Base-by-base conservation (phyloP, 2,888 invertebrate genomes). In the Cartodere bifasciata region DNA sequence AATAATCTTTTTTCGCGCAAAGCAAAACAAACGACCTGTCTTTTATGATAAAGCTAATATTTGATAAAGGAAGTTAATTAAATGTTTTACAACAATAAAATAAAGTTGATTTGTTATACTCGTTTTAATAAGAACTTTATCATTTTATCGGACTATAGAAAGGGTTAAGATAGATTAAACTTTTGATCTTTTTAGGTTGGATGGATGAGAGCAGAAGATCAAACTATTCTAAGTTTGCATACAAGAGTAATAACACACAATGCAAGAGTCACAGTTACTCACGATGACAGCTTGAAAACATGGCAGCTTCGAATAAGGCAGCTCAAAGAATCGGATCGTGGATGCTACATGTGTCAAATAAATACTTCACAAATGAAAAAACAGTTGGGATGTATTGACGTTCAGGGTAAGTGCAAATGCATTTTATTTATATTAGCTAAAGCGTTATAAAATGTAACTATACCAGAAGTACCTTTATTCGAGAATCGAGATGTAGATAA, bases 331-430 rank as follows among this genome's bases (percentile, higher is more conserved):
- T 69, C 75, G 29, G 81, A 82, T 54, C 68, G 77, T 35, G 81
- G 80, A 5, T 81, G 80, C 49, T 82, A 82, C 57, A 80, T 81
- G 79, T 82, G 81, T 52, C 81, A 82, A 60, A 75, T 82, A 43
- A 82, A 82, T 55, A 81, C 81, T 3, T 72, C 65, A 39, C 70
- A 74, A 33, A 81, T 82, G 80, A 77, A 75, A 61, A 81, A 76
- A 47, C 76, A 78, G 56, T 67, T 76, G 32, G 81, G 81, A 31
- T 82, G 81, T 54, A 70, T 82, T 31, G 80, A 81, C 60, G 81
- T 82, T 13, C 69, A 78, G 54, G 79, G 81, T 81, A 57, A 66
- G 68, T 53, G 16, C 2, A n/a, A 23, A 7, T 3, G 3, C 4
- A 13, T n/a, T n/a, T n/a, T n/a, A n/a, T n/a, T n/a, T n/a, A n/a